Conservation (phyloP, 2,113 vertebrate genomes). For the Hiodon alosoides region DNA sequence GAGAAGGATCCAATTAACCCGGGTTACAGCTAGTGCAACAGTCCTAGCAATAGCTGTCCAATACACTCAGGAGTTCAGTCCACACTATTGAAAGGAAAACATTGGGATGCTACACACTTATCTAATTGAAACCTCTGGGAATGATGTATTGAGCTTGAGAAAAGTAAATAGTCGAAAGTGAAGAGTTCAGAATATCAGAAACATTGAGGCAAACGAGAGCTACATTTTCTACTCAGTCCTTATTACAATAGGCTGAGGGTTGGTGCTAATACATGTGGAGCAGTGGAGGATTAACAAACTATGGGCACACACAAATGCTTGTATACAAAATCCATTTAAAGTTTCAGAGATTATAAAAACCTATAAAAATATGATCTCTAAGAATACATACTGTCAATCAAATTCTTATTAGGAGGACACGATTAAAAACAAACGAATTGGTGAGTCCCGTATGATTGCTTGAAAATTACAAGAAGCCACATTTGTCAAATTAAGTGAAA, state of each 20-base stretch:
- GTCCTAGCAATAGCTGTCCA: conserved; percentile 43
- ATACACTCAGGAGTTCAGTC: conserved; percentile 60
- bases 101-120: conserved; percentile 53
- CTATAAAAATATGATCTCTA: conserved; percentile 27
- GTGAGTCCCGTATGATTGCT: conserved; percentile 35
- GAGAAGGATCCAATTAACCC: conserved; percentile 66
- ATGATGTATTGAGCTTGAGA: conserved; percentile 48
- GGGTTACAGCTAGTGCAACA: conserved; percentile 55
- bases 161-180: conserved; percentile 48
- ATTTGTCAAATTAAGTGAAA: conserved; percentile 68
- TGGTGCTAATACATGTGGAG: conserved; percentile 24
- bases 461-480: conserved; percentile 52
- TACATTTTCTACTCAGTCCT: neutral
- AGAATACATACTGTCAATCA: conserved; percentile 35
- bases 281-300: conserved; percentile 15
- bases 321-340: conserved; percentile 1
- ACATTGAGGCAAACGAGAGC: conserved; percentile 6
- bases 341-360: conserved; percentile 41
- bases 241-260: conserved; percentile 1
- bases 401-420: conserved; percentile 30
- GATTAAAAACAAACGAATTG: conserved; percentile 20
- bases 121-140: conserved; percentile 72
- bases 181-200: conserved; percentile 49
- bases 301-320: neutral
- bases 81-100: conserved; percentile 59